These are phyloP conservation scores for Callaeas wilsoni DNA, from an alignment of 2,113 vertebrate species.

Conservation along the genomic window DNA sequence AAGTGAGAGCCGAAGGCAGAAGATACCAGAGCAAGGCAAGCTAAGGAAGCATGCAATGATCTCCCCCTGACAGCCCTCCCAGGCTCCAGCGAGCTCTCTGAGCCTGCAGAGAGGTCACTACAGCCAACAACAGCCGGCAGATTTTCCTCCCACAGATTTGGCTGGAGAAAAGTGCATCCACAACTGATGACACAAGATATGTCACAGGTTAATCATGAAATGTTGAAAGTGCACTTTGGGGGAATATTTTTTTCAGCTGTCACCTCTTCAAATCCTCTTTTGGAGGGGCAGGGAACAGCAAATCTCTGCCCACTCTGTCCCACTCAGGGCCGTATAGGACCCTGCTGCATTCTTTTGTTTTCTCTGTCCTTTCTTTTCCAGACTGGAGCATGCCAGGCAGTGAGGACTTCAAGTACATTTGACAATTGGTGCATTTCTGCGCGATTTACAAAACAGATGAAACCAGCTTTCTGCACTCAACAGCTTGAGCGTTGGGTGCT, in stretches of 20 bases:
- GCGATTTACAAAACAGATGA: neutral
- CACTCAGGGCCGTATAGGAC: neutral
- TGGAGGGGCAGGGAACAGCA: neutral
- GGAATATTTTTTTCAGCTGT: neutral
- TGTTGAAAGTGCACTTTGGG: neutral
- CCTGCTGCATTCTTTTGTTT: neutral
- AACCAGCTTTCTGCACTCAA: neutral
- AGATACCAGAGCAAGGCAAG: neutral
- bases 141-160: neutral
- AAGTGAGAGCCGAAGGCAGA: neutral
- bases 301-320: neutral
- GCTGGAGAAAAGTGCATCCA: neutral
- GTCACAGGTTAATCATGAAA: neutral
- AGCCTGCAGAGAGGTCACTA: neutral
- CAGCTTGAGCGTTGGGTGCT: neutral
- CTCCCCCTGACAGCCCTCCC: neutral
- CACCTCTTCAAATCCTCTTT: neutral
- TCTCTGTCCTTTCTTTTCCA: neutral
- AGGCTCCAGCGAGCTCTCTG: neutral
- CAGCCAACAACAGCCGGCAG: accelerated
- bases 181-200: neutral
- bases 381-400: neutral
- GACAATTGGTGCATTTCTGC: neutral
- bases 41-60: neutral
- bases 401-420: neutral